phyloP scores from a whole-genome alignment of 2,888 invertebrate species.

The Ophioninae sp. region DNA sequence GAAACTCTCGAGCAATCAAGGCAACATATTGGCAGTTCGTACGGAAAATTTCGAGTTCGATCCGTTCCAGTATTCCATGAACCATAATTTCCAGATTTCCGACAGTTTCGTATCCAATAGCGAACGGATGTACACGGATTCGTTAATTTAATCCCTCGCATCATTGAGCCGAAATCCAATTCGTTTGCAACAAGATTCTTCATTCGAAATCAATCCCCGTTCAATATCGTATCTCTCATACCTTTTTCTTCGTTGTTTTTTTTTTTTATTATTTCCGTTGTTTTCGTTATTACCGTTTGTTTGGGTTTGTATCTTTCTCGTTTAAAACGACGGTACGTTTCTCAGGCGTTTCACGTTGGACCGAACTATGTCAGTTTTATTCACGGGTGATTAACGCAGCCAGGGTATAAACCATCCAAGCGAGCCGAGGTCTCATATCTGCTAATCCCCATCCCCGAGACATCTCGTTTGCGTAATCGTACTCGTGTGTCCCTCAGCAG shows the following conservation, averaged over 20 bases:
- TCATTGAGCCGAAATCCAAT: background rate
- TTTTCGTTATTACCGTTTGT: background rate
- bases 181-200: background rate
- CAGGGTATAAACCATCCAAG: slow-evolving; percentile 9
- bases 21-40: background rate
- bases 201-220: background rate
- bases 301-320: too few species aligned
- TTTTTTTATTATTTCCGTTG: background rate
- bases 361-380: slow-evolving; percentile 21
- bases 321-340: too few species aligned
- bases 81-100: slow-evolving; percentile 12
- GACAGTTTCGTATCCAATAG: background rate
- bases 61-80: background rate
- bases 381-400: background rate
- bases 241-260: background rate
- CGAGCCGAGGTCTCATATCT: slow-evolving; percentile 11
- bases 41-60: background rate
- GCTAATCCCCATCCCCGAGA: slow-evolving; percentile 21
- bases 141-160: background rate
- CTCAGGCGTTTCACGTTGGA: background rate
- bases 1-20: too few species aligned
- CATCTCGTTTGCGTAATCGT: slow-evolving; percentile 36
- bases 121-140: slow-evolving; percentile 4
- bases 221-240: too few species aligned
- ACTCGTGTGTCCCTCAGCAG: slow-evolving; percentile 16